Evolutionary conservation across 2,113 vertebrate species (phyloP).

Genomic region (Heptranchias perlo): DNA sequence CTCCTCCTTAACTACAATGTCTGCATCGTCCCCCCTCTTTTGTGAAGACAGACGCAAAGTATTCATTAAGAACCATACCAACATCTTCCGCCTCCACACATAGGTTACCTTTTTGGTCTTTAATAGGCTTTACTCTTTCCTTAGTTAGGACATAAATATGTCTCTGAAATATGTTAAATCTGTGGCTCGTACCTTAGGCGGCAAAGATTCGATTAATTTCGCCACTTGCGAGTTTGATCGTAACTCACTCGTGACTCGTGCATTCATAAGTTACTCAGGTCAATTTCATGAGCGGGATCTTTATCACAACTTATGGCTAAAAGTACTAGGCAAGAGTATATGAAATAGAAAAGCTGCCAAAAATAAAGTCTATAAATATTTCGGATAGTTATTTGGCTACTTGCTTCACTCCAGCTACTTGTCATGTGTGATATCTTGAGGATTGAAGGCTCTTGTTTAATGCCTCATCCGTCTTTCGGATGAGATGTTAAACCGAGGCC

Average conservation of each 20-base stretch:
- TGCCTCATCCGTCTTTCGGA: not conserved
- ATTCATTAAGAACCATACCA: too few species aligned
- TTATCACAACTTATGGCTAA: not conserved
- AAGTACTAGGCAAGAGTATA: not conserved
- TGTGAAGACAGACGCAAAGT: too few species aligned
- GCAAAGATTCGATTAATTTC: not conserved
- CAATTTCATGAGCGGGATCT: not conserved
- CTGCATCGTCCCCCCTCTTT: too few species aligned
- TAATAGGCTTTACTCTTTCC: too few species aligned
- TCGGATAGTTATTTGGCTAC: not conserved
- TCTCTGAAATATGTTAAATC: not conserved
- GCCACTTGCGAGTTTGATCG: not conserved
- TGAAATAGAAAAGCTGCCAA: not conserved
- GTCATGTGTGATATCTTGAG: not conserved
- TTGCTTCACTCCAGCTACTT: not conserved
- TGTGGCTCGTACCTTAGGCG: not conserved
- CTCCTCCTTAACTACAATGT: too few species aligned
- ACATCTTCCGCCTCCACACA: too few species aligned
- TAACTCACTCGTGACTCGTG: not conserved
- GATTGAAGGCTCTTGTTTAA: not conserved
- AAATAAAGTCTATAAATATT: conserved; percentile 1
- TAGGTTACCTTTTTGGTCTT: too few species aligned
- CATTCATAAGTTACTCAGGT: not conserved
- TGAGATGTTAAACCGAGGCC: too few species aligned
- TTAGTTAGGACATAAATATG: not conserved